Evolutionary conservation across 2,888 invertebrate genomes (phyloP).

Genomic region (Crossocerus cetratus): DNA sequence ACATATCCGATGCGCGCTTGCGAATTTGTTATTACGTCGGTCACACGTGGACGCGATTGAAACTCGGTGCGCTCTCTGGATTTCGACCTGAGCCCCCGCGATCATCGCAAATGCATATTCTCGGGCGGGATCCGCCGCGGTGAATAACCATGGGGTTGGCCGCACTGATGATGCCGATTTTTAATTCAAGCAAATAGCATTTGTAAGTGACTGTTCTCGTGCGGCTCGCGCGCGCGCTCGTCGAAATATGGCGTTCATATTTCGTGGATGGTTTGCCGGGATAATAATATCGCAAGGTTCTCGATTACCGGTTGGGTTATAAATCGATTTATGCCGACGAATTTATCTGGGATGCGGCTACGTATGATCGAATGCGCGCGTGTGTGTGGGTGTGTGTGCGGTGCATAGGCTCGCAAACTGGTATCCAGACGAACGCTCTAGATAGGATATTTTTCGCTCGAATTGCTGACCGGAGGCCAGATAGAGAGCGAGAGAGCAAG

Average conservation of each 20-base stretch:
- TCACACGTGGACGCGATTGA: constrained; percentile 21
- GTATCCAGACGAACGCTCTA: constrained; percentile 5
- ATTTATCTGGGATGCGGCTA: constrained; percentile 24
- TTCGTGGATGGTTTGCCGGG: constrained; percentile 25
- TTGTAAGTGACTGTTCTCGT: constrained; percentile 25
- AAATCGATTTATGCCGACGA: constrained; percentile 52
- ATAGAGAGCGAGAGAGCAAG: constrained; percentile 5
- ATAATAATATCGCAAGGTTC: constrained; percentile 40
- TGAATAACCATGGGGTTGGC: not conserved
- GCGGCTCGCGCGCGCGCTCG: not conserved
- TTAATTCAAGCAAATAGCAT: constrained; percentile 50
- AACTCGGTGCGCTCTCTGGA: constrained; percentile 1
- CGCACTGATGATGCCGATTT: constrained; percentile 13
- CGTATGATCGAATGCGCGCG: no score
- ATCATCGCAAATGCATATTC: no score
- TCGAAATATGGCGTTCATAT: constrained; percentile 9
- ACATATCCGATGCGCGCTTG: constrained; percentile 6
- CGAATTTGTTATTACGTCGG: constrained; percentile 39
- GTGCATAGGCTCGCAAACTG: not conserved
- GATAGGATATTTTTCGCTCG: constrained; percentile 56
- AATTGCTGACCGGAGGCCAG: constrained; percentile 43
- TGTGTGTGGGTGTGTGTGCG: no score
- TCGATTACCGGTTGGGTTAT: constrained; percentile 52
- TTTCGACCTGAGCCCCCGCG: no score
- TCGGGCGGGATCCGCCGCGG: no score